phyloP scores from a whole-genome alignment of 2,113 vertebrate species.

The western clawed frog (Xenopus tropicalis) region UCB_Xtro_10.0 CM004447.2:89506501-89507000 shows the following conservation, averaged over 20 bases:
- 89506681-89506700: constrained; percentile 88
- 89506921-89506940: too few relatives aligned
- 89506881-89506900: too few relatives aligned
- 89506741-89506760: constrained; percentile 89
- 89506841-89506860: neutral
- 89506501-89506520: constrained; percentile 92
- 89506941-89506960: too few relatives aligned
- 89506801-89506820: constrained; percentile 80
- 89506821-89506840: neutral
- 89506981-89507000: too few relatives aligned
- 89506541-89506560: constrained; percentile 84
- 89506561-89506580: constrained; percentile 64
- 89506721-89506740: constrained; percentile 86
- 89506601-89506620: too few relatives aligned
- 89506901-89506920: too few relatives aligned
- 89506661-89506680: constrained; percentile 96
- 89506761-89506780: constrained; percentile 88
- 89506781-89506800: constrained; percentile 90
- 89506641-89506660: constrained; percentile 84
- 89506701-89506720: constrained; percentile 92
- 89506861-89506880: too few relatives aligned
- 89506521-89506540: constrained; percentile 98
- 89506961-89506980: too few relatives aligned
- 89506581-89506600: too few relatives aligned
- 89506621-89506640: neutral